phyloP scores from a whole-genome alignment of 2,113 vertebrate species.

The Petrocephalus microphthalmus region DNA sequence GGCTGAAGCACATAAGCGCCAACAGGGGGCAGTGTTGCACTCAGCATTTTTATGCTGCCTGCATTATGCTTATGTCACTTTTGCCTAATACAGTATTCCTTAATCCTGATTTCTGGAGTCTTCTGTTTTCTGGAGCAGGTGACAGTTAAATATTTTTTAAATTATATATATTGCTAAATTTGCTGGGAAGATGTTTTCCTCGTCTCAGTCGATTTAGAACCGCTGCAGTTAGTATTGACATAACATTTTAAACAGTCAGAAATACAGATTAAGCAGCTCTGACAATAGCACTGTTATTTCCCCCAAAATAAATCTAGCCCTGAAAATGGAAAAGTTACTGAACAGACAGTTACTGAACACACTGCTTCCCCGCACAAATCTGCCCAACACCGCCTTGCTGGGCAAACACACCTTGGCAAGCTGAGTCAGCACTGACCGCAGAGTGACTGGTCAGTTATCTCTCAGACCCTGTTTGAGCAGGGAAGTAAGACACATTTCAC shows the following conservation, averaged over 20 bases:
- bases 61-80: background rate
- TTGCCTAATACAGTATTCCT: background rate
- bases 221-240: background rate
- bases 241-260: background rate
- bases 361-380: background rate
- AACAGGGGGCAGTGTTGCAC: conserved; percentile 13
- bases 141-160: background rate
- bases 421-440: background rate
- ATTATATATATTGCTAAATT: background rate
- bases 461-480: background rate
- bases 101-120: background rate
- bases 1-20: background rate
- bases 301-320: background rate
- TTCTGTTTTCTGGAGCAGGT: background rate
- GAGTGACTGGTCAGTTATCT: background rate
- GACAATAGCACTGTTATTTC: background rate
- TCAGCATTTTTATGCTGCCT: background rate
- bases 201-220: background rate
- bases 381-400: background rate
- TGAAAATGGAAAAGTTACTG: background rate
- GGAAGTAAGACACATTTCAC: background rate
- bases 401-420: background rate
- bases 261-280: background rate
- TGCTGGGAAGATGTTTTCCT: background rate
- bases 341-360: background rate